phyloP scores from a whole-genome alignment of 2,113 vertebrate genomes.

The Phyllostomus discolor region DNA sequence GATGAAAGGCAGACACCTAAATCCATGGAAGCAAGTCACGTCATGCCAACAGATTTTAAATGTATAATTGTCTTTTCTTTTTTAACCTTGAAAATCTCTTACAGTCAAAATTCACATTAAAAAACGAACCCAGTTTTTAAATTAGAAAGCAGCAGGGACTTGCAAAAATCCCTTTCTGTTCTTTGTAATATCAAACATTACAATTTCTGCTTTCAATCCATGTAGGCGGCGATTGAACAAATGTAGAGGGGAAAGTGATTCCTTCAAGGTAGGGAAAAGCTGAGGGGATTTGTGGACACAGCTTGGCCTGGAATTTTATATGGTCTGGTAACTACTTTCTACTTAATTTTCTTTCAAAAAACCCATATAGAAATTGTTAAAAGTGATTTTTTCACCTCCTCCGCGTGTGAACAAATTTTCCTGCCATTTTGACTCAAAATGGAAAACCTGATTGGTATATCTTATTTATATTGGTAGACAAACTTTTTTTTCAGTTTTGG shows the following conservation, averaged over 20 bases:
- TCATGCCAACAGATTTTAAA: not conserved
- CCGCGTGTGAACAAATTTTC: not conserved
- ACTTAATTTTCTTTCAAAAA: not conserved
- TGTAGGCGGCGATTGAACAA: not conserved
- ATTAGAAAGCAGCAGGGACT: not conserved
- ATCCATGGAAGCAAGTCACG: not conserved
- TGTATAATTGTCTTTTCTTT: not conserved
- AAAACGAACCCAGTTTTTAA: not conserved
- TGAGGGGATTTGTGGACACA: not conserved
- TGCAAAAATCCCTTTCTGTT: not conserved
- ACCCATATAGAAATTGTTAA: not conserved
- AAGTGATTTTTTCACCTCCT: not conserved
- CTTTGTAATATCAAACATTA: not conserved
- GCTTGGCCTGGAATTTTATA: not conserved
- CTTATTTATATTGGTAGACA: not conserved
- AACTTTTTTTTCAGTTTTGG: not conserved
- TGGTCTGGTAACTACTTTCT: not conserved
- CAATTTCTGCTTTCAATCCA: not conserved
- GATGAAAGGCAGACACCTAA: not conserved
- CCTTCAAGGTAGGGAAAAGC: not conserved
- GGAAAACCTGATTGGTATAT: not conserved
- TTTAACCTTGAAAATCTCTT: not conserved
- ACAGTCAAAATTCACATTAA: not conserved
- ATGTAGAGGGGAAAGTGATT: not conserved
- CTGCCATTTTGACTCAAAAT: not conserved